Evolutionary conservation across 2,888 invertebrate species (phyloP).

Genomic region (Hydroisotoma schaefferi): DNA sequence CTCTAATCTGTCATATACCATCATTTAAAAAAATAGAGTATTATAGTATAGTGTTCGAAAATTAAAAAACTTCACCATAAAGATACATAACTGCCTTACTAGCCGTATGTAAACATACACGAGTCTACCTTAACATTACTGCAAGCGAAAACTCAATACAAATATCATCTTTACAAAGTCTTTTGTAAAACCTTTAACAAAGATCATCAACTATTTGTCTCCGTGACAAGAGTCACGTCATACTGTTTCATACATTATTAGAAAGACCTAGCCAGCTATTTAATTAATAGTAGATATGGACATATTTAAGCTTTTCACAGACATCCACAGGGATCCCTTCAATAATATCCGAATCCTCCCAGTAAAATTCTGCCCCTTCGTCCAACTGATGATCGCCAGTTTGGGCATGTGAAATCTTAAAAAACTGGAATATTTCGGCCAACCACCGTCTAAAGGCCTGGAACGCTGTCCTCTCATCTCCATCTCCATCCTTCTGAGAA

Average conservation of each 20-base stretch:
- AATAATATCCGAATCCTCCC: background rate
- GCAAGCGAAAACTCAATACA: no score
- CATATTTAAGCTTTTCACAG: conserved; percentile 36
- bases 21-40: no score
- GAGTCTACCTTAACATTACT: no score
- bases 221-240: no score
- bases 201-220: no score
- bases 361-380: background rate
- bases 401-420: background rate
- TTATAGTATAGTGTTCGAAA: no score
- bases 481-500: background rate
- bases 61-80: no score
- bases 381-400: conserved; percentile 5
- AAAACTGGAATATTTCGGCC: background rate
- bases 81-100: no score
- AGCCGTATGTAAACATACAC: no score
- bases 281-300: conserved; percentile 32
- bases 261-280: background rate
- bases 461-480: background rate
- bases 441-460: conserved; percentile 14
- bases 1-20: no score
- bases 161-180: no score
- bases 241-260: background rate
- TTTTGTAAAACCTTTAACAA: no score
- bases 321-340: conserved; percentile 42